Evolutionary conservation across 2,888 invertebrate genomes (phyloP).

Genomic region (Conistra vaccinii): DNA sequence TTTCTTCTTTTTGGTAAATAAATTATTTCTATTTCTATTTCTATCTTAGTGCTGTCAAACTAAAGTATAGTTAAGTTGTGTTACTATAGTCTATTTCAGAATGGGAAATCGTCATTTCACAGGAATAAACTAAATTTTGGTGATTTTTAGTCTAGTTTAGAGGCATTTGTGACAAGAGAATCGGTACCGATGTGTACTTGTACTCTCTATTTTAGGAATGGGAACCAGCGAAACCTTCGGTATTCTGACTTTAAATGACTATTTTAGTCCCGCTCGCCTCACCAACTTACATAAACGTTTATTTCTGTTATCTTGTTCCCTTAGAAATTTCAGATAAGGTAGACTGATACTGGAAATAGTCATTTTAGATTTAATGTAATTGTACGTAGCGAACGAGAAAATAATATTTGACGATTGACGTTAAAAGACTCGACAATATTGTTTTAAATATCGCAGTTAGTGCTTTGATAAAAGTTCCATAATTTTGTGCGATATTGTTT

Average conservation of each 20-base stretch:
- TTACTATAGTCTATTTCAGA: too few species aligned
- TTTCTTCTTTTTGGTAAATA: too few species aligned
- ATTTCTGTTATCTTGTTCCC: slow-evolving; percentile 35
- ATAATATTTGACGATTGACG: slow-evolving; percentile 32
- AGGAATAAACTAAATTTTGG: too few species aligned
- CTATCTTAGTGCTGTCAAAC: too few species aligned
- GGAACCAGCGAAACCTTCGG: not conserved
- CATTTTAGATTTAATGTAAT: slow-evolving; percentile 40
- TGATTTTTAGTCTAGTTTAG: too few species aligned
- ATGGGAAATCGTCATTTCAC: too few species aligned
- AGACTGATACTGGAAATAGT: slow-evolving; percentile 12
- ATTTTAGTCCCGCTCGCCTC: slow-evolving; percentile 5
- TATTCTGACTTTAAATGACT: slow-evolving; percentile 11
- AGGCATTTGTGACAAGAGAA: too few species aligned
- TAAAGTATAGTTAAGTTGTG: too few species aligned
- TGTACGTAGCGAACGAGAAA: slow-evolving; percentile 4
- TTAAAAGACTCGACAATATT: slow-evolving; percentile 16
- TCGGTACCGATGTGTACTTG: too few species aligned
- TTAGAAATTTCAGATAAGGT: slow-evolving; percentile 38
- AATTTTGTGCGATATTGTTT: not conserved
- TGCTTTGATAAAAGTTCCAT: not conserved
- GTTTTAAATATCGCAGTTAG: not conserved
- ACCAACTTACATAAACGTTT: slow-evolving; percentile 31
- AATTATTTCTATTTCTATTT: too few species aligned
- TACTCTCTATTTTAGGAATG: not conserved